Percentiles rank a stretch among this genome's conserved stretches.
Conservation (phyloP, 2,113 vertebrate genomes). For the Oxyura jamaicensis region DNA sequence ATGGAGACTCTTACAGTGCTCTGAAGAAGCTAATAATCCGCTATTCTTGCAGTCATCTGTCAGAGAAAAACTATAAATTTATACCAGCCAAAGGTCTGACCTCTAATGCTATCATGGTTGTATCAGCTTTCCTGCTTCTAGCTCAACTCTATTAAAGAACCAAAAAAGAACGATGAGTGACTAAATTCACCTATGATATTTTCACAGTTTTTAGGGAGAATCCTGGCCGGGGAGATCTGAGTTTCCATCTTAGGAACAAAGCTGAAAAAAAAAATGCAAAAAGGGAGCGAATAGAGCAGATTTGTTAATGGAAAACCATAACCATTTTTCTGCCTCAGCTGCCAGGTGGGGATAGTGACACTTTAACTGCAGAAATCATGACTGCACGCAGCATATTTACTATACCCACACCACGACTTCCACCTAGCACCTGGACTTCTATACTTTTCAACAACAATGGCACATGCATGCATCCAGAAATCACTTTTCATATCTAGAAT, state of each 20-base stretch:
- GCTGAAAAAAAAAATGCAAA: neutral
- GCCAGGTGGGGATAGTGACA: fast-evolving
- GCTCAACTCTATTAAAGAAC: neutral
- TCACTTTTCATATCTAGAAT: neutral
- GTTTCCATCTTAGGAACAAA: neutral
- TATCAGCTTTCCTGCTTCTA: neutral
- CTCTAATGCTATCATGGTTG: neutral
- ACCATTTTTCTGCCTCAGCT: neutral
- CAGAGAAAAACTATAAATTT: neutral
- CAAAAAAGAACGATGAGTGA: neutral
- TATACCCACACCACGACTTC: neutral
- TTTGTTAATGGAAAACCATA: neutral
- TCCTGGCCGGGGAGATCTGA: neutral
- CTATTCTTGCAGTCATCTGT: neutral
- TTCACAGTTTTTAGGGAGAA: neutral
- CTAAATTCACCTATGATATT: neutral
- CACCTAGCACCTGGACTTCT: neutral
- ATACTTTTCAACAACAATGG: neutral
- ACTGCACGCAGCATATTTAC: neutral
- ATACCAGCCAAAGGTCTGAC: neutral
- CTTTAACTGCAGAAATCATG: neutral
- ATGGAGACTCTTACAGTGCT: neutral
- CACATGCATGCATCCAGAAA: neutral
- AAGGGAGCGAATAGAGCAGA: neutral
- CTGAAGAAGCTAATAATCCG: neutral